A percentile compares a stretch with the other conserved stretches of the same genome.
Evolutionary conservation across 2,113 vertebrate species (phyloP).

Genomic region (Rattus rattus): DNA sequence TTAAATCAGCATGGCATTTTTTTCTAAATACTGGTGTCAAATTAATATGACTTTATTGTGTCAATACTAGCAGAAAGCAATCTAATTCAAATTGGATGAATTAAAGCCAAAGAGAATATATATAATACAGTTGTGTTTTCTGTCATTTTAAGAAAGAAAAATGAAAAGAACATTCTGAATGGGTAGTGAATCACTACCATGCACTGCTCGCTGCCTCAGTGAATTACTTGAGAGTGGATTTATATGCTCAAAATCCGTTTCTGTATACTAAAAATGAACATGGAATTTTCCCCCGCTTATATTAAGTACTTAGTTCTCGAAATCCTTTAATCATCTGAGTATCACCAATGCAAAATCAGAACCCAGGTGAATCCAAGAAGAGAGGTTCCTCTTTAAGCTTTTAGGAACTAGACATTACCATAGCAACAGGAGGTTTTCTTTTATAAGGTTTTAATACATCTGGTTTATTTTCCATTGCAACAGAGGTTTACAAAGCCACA

Average conservation of each 20-base stretch:
- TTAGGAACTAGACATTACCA: constrained; percentile 59
- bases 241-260: neutral
- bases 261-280: neutral
- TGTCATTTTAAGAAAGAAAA: constrained; percentile 45
- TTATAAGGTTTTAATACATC: constrained; percentile 69
- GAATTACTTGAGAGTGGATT: constrained; percentile 51
- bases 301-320: constrained; percentile 33
- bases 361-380: constrained; percentile 61
- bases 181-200: neutral
- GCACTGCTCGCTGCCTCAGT: neutral
- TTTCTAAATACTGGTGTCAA: neutral
- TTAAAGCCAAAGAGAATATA: neutral
- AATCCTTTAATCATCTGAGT: constrained; percentile 55
- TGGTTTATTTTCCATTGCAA: constrained; percentile 46
- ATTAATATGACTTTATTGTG: neutral
- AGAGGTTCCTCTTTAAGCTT: constrained; percentile 49
- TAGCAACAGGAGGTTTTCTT: constrained; percentile 54
- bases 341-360: constrained; percentile 60
- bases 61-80: neutral
- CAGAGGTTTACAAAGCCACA: constrained; percentile 26
- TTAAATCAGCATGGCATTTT: neutral
- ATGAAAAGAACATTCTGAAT: constrained; percentile 32
- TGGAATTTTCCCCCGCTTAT: neutral
- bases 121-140: neutral
- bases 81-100: neutral